A percentile compares a stretch with the other conserved stretches of the same genome.
Conservation (phyloP, 2,888 invertebrate genomes). For the Zeuzera pyrina region DNA sequence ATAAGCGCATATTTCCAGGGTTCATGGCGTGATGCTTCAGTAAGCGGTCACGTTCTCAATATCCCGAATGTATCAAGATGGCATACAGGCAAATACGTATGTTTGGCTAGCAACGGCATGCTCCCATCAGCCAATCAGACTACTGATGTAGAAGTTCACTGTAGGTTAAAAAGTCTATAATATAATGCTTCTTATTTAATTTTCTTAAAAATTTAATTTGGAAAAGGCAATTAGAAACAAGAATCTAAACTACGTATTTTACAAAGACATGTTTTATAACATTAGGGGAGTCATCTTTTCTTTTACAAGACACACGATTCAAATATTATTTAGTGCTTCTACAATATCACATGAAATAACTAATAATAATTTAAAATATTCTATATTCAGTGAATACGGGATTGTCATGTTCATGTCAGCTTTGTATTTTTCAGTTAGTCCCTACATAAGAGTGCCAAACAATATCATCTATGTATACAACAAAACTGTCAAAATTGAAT, state of each 20-base stretch:
- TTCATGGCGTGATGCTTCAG: conserved; percentile 76
- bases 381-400: too few species aligned
- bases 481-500: conserved; percentile 82
- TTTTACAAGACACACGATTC: too few species aligned
- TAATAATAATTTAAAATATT: too few species aligned
- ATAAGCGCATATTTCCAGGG: conserved; percentile 45
- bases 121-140: conserved; percentile 86
- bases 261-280: not conserved
- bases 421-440: conserved; percentile 79
- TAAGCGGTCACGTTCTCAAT: conserved; percentile 84
- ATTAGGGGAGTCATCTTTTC: too few species aligned
- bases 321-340: too few species aligned
- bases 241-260: not conserved
- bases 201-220: not conserved
- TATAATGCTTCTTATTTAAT: not conserved
- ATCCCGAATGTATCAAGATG: conserved; percentile 78
- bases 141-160: conserved; percentile 90
- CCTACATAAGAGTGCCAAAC: conserved; percentile 84
- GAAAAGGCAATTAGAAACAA: not conserved
- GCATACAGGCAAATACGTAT: conserved; percentile 84
- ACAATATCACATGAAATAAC: too few species aligned
- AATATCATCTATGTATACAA: conserved; percentile 82
- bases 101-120: conserved; percentile 89
- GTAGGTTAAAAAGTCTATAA: conserved; percentile 82
- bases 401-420: too few species aligned